Evolutionary conservation across 2,888 invertebrate genomes (phyloP).

Genomic region (Apotomis turbidana): DNA sequence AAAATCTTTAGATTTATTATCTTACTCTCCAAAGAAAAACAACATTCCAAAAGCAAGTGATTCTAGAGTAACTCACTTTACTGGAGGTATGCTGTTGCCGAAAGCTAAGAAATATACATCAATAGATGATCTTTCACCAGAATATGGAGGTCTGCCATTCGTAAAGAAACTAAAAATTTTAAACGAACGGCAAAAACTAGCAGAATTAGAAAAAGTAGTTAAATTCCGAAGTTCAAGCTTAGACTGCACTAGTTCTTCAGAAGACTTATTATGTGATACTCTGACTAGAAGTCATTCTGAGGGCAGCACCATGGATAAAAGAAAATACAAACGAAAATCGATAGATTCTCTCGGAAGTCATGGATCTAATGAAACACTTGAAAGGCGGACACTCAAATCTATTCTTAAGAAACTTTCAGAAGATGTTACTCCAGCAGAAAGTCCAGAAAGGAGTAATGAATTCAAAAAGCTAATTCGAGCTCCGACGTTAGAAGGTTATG

Average conservation of each 20-base stretch:
- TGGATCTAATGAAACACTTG: conserved; percentile 90
- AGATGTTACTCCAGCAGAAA: conserved; percentile 81
- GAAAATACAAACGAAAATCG: conserved; percentile 76
- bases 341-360: conserved; percentile 69
- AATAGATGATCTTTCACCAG: conserved; percentile 94
- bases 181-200: conserved; percentile 93
- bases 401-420: conserved; percentile 93
- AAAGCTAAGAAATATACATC: conserved; percentile 89
- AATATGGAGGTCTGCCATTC: conserved; percentile 93
- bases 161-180: conserved; percentile 95
- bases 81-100: conserved; percentile 64
- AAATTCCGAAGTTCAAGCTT: conserved; percentile 91
- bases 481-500: conserved; percentile 94
- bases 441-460: conserved; percentile 82
- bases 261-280: conserved; percentile 82
- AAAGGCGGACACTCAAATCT: conserved; percentile 91
- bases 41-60: conserved; percentile 57
- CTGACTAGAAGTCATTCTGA: conserved; percentile 92
- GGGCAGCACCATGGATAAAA: conserved; percentile 89
- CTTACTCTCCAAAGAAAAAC: conserved; percentile 70
- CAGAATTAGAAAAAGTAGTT: conserved; percentile 90
- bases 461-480: conserved; percentile 89
- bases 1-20: conserved; percentile 75
- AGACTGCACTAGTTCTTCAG: conserved; percentile 87
- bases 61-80: conserved; percentile 53